A percentile compares a stretch with the other conserved stretches of the same genome.
Evolutionary conservation across 2,113 vertebrate genomes (phyloP).

Genomic region (Chaetodon auriga): DNA sequence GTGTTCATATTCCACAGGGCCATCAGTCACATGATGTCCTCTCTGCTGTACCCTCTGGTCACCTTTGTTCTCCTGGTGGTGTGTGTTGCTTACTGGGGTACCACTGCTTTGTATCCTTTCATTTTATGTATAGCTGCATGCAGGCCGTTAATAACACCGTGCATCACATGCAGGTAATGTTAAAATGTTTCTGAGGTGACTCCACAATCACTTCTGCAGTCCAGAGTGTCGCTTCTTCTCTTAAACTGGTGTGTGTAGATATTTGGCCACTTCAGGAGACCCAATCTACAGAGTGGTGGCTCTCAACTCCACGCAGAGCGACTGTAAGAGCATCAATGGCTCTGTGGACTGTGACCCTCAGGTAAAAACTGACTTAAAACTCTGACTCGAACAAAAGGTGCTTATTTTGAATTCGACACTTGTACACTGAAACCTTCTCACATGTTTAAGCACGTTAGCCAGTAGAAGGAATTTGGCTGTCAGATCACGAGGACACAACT

Average conservation of each 20-base stretch:
- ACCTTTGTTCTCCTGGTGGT: constrained; percentile 90
- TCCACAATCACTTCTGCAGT: not conserved
- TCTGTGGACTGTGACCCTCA: constrained; percentile 82
- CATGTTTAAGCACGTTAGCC: not conserved
- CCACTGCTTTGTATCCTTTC: constrained; percentile 92
- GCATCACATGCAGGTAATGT: not conserved
- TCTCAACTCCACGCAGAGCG: constrained; percentile 57
- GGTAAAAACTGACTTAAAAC: constrained; percentile 66
- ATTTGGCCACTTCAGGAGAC: constrained; percentile 90
- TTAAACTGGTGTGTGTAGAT: constrained; percentile 79
- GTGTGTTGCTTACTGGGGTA: constrained; percentile 90
- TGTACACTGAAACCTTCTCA: no score
- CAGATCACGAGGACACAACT: no score
- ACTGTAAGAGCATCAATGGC: constrained; percentile 73
- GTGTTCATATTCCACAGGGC: constrained; percentile 81
- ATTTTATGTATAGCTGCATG: not conserved
- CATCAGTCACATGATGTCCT: constrained; percentile 88
- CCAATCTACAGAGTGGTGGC: constrained; percentile 86
- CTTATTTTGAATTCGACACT: no score
- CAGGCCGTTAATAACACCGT: not conserved
- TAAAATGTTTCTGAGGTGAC: not conserved
- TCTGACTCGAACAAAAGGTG: no score
- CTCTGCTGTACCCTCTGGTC: constrained; percentile 88
- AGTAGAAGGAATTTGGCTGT: not conserved
- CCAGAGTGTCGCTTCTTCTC: constrained; percentile 21